A percentile compares a stretch with the other conserved stretches of the same genome.
phyloP scores from a whole-genome alignment of 2,888 invertebrate species.

The Drosophila antonietae region DNA sequence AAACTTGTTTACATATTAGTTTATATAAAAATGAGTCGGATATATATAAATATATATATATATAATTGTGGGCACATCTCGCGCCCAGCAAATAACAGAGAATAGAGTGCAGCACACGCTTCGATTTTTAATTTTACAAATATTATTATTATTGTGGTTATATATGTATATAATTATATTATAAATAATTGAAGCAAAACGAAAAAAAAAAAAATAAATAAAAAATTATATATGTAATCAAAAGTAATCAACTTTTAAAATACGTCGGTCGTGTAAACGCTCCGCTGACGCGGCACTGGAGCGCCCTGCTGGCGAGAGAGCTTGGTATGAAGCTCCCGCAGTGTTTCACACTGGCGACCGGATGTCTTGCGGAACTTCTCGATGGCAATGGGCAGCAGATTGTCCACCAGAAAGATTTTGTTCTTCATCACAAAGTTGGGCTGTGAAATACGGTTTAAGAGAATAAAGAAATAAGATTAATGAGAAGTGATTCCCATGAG shows the following conservation, averaged over 20 bases:
- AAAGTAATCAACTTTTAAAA: constrained; percentile 72
- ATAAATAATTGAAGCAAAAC: constrained; percentile 81
- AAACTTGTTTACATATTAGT: constrained; percentile 74
- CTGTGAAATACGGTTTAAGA: constrained; percentile 58
- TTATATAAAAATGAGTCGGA: constrained; percentile 63
- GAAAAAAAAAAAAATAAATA: constrained; percentile 76
- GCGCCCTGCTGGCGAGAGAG: constrained; percentile 73
- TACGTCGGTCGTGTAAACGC: constrained; percentile 84
- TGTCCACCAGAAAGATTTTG: constrained; percentile 82
- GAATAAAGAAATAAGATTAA: background rate
- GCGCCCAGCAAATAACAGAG: constrained; percentile 64
- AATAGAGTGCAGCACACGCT: constrained; percentile 80
- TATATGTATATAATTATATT: constrained; percentile 84
- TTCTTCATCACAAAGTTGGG: constrained; percentile 84
- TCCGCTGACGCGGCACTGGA: constrained; percentile 84
- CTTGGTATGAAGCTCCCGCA: constrained; percentile 76
- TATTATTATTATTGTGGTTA: constrained; percentile 83
- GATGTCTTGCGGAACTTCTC: constrained; percentile 81
- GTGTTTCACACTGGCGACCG: constrained; percentile 75
- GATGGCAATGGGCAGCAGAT: constrained; percentile 82
- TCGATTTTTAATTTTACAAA: constrained; percentile 80
- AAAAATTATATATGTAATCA: constrained; percentile 82
- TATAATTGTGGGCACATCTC: constrained; percentile 56
- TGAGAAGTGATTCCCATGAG: background rate
- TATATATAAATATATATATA: constrained; percentile 50